Evolutionary conservation across 1,140 invertebrate species (phyloP), one percentile per base, ranked within the genome.

Genomic region (Aricia agestis): DNA sequence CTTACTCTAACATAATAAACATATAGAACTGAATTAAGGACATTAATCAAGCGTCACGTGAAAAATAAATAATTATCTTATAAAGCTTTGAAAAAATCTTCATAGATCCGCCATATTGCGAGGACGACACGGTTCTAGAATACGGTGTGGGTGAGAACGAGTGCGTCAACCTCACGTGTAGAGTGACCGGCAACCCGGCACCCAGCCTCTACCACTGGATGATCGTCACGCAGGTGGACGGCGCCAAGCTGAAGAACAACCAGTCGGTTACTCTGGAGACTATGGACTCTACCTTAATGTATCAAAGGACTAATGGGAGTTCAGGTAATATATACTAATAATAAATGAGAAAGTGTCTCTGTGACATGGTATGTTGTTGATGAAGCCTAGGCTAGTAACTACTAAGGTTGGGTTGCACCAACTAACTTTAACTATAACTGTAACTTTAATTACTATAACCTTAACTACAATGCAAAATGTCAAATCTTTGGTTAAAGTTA

Each of bases 61-160:
- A n/a, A n/a, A n/a, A n/a, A n/a, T n/a, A n/a, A n/a, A n/a, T n/a
- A n/a, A n/a, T n/a, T n/a, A n/a, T n/a, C n/a, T n/a, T 36, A 36
- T 36, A 36, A 7, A 7, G 1, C 6, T 7, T 36, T 1, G 9
- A 36, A 36, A 18, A 66, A 18, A 61, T 52, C 10, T n/a, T 82
- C 80, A 42, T 66, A 91, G 89, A 85, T 72, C 83, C 87, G 52
- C 74, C 86, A 7, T 83, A 80, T 63, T 91, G 89, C 70, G 78
- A 81, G 74, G 81, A 89, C 36, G 75, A 82, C 66, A 76, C 18
- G 1, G 70, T 80, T 19, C 69, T 78, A 15, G 86, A 87, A 71
- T 91, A 85, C 70, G 89, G 87, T 0, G 59, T 90, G 0, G 82
- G 77, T 2, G 83, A 83, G 10, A 78, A 82, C 36, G 85, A 89